Base-by-base conservation (phyloP, 2,888 invertebrate species). In the Erynnis tages region DNA sequence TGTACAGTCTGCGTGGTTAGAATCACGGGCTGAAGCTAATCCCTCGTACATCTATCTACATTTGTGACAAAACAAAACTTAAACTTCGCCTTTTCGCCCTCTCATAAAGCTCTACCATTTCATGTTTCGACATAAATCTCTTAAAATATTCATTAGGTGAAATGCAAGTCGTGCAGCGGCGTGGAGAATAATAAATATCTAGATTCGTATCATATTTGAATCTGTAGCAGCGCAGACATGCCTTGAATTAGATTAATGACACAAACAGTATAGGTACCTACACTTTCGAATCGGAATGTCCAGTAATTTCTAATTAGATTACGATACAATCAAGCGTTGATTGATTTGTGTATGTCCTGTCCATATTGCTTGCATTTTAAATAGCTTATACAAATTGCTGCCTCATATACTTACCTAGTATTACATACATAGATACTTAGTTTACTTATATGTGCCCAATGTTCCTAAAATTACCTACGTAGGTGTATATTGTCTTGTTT, bases 101-200 rank as follows among this genome's bases (percentile, higher is more conserved):
- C 40, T 40, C 30, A 13, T 7, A 32, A 13, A 19, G 11, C 11
- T 64, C 56, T 62, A 63, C 65, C 65, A 66, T 63, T 69, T 65
- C 65, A 67, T 70, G 67, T 66, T 66, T 66, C 65, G 62, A 62
- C 67, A 70, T 66, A 63, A 65, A 61, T 61, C 71, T 66, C 60
- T 63, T 79, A 74, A 79, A 78, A 82, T 82, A 83, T 82, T 79
- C 79, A 74, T 74, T 76, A 73, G 69, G 73, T 78, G 78, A 79
- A 77, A 78, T 77, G 73, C 69, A 71, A 79, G 81, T 82, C 83
- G 82, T 83, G 82, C 74, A 61, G 65, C 55, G 56, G 67, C 62
- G 63, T 65, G 60, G 67, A 61, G 81, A 78, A 81, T 82, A 79
- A 75, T 71, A 81, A 82, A 78, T 76, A 71, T 67, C 64, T 66